Conservation (phyloP, 2,888 invertebrate species). For the Parthenolecanium corni region DNA sequence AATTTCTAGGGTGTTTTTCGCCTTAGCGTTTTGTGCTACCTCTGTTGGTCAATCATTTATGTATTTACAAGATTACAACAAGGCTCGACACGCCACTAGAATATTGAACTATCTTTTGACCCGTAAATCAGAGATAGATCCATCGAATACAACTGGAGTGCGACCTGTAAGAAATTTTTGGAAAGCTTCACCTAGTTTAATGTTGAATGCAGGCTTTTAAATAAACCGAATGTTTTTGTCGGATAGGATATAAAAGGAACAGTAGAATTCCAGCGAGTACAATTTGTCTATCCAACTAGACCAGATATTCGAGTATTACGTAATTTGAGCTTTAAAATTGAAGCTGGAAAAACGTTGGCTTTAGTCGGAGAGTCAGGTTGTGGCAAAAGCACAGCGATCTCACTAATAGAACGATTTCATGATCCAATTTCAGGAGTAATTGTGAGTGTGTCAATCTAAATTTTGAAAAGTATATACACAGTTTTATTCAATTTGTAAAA, state of each 20-base stretch:
- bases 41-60: conserved; percentile 40
- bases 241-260: conserved; percentile 43
- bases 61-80: conserved; percentile 40
- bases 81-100: conserved; percentile 39
- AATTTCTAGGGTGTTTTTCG: conserved; percentile 43
- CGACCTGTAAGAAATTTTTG: conserved; percentile 35
- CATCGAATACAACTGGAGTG: conserved; percentile 39
- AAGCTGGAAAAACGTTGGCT: conserved; percentile 63
- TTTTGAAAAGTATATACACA: no score
- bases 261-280: conserved; percentile 58
- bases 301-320: conserved; percentile 54
- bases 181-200: no score
- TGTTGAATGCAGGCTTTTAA: background rate
- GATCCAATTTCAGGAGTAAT: conserved; percentile 58
- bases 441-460: conserved; percentile 39
- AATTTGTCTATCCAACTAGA: conserved; percentile 72
- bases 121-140: conserved; percentile 41
- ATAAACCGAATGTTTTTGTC: background rate
- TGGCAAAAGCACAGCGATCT: conserved; percentile 67
- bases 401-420: conserved; percentile 56
- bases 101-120: conserved; percentile 37
- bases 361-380: conserved; percentile 61
- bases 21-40: conserved; percentile 43
- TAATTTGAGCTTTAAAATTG: conserved; percentile 54
- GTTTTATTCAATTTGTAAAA: no score